phyloP scores from a whole-genome alignment of 2,797 vertebrate genomes.

The Squalus acanthias region DNA sequence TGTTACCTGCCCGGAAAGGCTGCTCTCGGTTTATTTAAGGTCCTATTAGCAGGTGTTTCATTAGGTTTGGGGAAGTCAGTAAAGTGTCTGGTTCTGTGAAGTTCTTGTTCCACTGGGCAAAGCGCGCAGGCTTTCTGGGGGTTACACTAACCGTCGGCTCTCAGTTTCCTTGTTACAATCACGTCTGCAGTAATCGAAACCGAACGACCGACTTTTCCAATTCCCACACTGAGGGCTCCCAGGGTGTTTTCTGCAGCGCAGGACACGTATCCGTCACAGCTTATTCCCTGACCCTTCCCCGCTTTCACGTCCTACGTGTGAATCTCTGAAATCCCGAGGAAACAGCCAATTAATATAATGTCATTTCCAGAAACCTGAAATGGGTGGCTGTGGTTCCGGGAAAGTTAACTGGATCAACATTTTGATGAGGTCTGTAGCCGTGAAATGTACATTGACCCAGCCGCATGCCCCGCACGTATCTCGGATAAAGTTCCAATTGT shows the following conservation, averaged over 20 bases:
- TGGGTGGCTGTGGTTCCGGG: neutral
- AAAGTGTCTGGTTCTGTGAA: neutral
- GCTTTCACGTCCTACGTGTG: neutral
- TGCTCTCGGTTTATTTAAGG: neutral
- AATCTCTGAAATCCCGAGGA: neutral
- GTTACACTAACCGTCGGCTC: neutral
- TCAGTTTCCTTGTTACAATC: neutral
- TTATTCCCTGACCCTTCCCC: neutral
- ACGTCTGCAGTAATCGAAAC: neutral
- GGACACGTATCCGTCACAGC: too few relatives aligned
- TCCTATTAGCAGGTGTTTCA: neutral
- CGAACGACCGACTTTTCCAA: neutral
- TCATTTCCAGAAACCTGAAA: conserved; percentile 32
- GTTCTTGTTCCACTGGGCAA: neutral
- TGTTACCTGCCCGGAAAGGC: neutral
- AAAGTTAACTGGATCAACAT: neutral
- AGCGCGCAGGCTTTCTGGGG: neutral
- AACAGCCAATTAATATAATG: neutral
- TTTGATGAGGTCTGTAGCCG: neutral
- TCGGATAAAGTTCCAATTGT: neutral
- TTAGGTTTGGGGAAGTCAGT: neutral
- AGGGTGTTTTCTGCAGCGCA: neutral
- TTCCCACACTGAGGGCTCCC: neutral
- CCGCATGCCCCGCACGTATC: neutral
- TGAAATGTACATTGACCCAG: neutral